These are phyloP conservation scores for Crossoptilon crossoptilon DNA, from an alignment of 2,797 vertebrate genomes.

Conservation along the genomic window DNA sequence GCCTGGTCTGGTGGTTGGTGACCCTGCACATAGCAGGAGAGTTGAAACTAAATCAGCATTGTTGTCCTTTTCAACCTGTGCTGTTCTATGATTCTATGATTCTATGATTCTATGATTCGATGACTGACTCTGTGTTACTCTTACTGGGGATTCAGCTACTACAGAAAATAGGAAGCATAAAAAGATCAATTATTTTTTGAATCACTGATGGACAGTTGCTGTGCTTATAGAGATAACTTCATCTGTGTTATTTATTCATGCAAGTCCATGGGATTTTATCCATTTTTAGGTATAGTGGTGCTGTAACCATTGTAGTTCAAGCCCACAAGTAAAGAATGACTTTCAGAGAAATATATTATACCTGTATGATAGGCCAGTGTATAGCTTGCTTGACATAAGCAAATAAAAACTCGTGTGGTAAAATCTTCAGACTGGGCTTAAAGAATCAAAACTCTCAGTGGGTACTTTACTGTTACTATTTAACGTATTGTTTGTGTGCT, in stretches of 20 bases:
- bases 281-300: background rate
- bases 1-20: too few relatives aligned
- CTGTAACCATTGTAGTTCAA: background rate
- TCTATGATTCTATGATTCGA: too few relatives aligned
- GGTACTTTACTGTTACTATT: background rate
- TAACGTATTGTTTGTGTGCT: background rate
- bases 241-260: background rate
- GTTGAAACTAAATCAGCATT: too few relatives aligned
- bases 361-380: background rate
- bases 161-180: background rate
- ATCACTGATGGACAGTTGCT: background rate
- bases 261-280: background rate
- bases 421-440: too few relatives aligned
- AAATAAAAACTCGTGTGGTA: background rate
- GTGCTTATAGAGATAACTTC: background rate
- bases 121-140: rapidly evolving
- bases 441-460: background rate
- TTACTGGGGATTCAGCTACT: background rate
- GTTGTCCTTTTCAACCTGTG: too few relatives aligned
- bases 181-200: background rate
- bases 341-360: background rate
- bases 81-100: too few relatives aligned
- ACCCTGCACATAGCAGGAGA: too few relatives aligned
- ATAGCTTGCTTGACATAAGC: too few relatives aligned
- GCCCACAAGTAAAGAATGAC: background rate